Evolutionary conservation across 2,888 invertebrate species (phyloP), one percentile per base, ranked within the genome.

Genomic region (Germaria angustata): DNA sequence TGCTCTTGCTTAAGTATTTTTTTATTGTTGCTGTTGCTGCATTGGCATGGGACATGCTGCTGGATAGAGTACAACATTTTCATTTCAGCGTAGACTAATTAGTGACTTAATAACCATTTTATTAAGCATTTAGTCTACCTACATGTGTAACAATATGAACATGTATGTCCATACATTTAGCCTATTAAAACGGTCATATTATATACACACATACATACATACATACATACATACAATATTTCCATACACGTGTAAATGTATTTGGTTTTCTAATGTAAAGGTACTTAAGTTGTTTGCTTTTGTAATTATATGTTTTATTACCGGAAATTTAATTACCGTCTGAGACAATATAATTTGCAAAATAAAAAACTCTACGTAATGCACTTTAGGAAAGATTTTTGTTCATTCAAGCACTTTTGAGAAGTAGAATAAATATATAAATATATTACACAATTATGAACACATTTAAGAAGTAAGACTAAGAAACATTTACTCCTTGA

Each of bases 71-170:
- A 41, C 6, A 36, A 28, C 53, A 77, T 55, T 46, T 66, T 32
- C 36, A 61, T 49, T 73, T 81, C 61, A 77, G 66, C 44, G 65
- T 22, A 73, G 68, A 77, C 77, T 81, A 77, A 77, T 81, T 81
- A 81, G 77, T 81, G 72, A 41, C 72, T 78, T 78, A 77, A 73
- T 81, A 77, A 77, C 61, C 61, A 61, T 72, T 59, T 81, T 66
- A 61, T 15, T 39, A 63, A 55, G 34, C 34, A 81, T 73, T 77
- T 41, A 59, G 59, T 44, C 41, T 24, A 55, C 11, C 63, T 36
- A 53, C 51, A 61, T 53, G 59, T 20, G 36, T 39, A 57, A 34
- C 20, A 20, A 17, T 28, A 65, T 34, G 17, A n/a, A 46, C 2
- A 20, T 7, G 46, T 2, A 44, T 46, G 1, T 22, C 8, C 1